Evolutionary conservation across 1,140 invertebrate genomes (phyloP), one percentile per base, ranked within the genome.

Genomic region (Eupeodes corollae): DNA sequence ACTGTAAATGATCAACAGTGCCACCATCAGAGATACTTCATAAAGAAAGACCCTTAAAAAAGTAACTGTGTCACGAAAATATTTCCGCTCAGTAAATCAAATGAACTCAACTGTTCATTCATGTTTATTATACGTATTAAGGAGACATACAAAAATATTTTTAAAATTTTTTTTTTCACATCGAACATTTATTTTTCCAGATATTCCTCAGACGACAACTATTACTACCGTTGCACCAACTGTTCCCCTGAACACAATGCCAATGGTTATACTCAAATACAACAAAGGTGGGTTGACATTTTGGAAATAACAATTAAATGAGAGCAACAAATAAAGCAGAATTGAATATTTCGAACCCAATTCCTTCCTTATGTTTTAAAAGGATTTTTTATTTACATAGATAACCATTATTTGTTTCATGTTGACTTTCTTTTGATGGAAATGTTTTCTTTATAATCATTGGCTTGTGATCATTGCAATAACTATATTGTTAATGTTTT

Each of bases 161-260:
- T 30, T 18, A 45, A 19, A 13, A 8, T 26, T 39, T 12, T 5
- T 6, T 42, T 5, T 38, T 38, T 16, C 16, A 38, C 35, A 14
- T 5, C 35, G 35, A 38, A 26, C 3, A 26, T 26, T 26, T 26
- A 26, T 26, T 26, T 26, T 26, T 26, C 21, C 44, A 66, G 62
- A 65, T 21, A 66, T 66, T 45, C 63, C 63, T n/a, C 63, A 66
- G 49, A 66, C 62, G 16, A 66, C 63, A 44, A 66, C 63, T 32
- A 59, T 65, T 31, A 66, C 60, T 37, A 66, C 63, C n/a, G 58
- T 66, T 53, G 54, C 60, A 3, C 63, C 62, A 2, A 65, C 63
- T 12, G 56, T 52, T 11, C 54, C 63, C 12, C 61, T 65, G 19
- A 66, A 63, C 42, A 65, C 63, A 1, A 60, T 66, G 14, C 58